These are phyloP conservation scores for Cetonia aurata DNA, from an alignment of 2,888 invertebrate species.

Conservation along the genomic window DNA sequence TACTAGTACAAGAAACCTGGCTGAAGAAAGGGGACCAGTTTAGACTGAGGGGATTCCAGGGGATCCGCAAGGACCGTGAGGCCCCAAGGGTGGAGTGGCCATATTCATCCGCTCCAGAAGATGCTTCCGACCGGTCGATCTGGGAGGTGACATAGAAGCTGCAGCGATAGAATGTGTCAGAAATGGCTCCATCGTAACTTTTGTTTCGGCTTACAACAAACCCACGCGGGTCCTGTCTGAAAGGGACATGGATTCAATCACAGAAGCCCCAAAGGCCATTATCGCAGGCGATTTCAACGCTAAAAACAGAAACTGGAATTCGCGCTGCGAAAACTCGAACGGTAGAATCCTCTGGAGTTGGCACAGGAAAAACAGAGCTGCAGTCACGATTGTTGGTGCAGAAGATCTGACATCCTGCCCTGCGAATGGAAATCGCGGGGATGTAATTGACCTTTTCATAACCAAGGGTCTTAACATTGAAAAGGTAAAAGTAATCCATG, in stretches of 20 bases:
- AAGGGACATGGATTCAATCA: background rate
- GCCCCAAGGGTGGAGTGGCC: conserved; percentile 7
- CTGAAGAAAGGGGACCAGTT: conserved; percentile 1
- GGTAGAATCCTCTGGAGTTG: conserved; percentile 5
- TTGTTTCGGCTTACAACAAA: conserved; percentile 8
- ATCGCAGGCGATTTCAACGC: conserved; percentile 17
- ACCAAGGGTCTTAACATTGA: background rate
- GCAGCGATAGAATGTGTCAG: background rate
- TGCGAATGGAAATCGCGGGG: background rate
- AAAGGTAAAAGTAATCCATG: background rate
- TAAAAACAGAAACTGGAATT: conserved; percentile 16
- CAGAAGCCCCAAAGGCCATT: background rate
- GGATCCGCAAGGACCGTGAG: conserved; percentile 6
- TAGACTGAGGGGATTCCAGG: background rate
- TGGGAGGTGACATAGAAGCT: conserved; percentile 1
- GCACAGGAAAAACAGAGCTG: background rate
- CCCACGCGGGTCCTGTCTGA: background rate
- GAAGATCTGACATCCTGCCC: conserved; percentile 22
- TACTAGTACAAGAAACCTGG: conserved; percentile 14
- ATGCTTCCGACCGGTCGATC: background rate
- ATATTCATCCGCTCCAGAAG: background rate
- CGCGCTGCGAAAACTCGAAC: background rate
- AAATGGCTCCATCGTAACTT: background rate
- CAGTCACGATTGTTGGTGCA: background rate
- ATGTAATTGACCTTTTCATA: conserved; percentile 12